Conservation (phyloP, 2,113 vertebrate species). For the Octodon degus region DNA sequence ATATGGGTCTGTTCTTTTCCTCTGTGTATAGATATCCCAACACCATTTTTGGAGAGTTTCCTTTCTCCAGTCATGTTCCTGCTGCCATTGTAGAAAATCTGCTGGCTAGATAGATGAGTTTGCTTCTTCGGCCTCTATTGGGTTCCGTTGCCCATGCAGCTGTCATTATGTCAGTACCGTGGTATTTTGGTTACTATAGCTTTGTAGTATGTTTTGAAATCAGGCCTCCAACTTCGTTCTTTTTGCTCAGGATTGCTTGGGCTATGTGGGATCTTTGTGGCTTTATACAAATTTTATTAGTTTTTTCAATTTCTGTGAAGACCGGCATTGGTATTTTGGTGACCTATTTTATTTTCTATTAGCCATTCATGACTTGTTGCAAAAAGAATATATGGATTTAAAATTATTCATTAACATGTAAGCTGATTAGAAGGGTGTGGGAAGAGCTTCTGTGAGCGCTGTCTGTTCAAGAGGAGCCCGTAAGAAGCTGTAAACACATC, state of each 20-base stretch:
- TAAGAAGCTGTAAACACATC: neutral
- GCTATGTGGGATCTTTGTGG: neutral
- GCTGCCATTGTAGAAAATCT: neutral
- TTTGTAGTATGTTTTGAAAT: neutral
- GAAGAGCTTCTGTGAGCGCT: neutral
- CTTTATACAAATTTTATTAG: neutral
- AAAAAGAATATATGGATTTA: neutral
- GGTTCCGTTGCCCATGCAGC: neutral
- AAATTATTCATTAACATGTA: neutral
- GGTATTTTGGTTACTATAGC: neutral
- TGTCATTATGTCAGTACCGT: neutral
- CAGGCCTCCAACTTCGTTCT: neutral
- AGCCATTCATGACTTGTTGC: neutral
- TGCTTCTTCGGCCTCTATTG: neutral
- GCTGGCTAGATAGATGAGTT: neutral
- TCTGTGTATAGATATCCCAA: neutral
- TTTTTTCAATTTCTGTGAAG: neutral
- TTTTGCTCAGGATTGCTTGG: neutral
- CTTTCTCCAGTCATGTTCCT: neutral
- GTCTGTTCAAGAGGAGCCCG: neutral
- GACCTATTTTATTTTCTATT: neutral
- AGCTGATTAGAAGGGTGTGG: neutral
- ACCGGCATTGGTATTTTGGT: neutral
- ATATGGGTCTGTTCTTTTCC: neutral
- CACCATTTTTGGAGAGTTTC: neutral